Evolutionary conservation across 2,113 vertebrate genomes (phyloP), one percentile per base, ranked within the genome.

Genomic region (Neolamprologus hecqui): DNA sequence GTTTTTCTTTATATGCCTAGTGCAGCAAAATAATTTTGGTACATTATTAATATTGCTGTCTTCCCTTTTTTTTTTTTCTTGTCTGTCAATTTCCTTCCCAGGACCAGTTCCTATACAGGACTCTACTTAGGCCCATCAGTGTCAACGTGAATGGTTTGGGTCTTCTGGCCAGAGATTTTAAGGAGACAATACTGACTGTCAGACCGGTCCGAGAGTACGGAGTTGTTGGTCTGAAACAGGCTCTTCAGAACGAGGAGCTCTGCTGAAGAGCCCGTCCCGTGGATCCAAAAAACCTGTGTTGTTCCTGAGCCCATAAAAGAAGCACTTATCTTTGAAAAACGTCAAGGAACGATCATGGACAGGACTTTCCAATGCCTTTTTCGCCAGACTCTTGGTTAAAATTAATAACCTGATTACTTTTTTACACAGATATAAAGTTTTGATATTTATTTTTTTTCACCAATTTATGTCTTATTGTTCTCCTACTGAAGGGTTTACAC

Each of bases 301-400:
- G 65, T 55, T 79, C 68, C 63, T 9, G 42, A 81, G 51, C 58
- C 77, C 81, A 85, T 13, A 35, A 51, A 84, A 90, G 96, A 96
- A 97, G 96, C 96, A 93, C 96, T 97, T 96, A 90, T 92, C 94
- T 98, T 98, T 98, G 97, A 98, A 97, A 97, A 97, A 97, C 94
- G 96, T 97, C 96, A 97, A 86, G 97, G 96, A 90, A 98, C 97
- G 97, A 92, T 97, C 85, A 85, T 83, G 96, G 97, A 96, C 95
- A 96, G 97, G 97, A 97, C 98, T 98, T 97, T 98, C 97, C 96
- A 97, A 98, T 97, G 98, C 98, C 98, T 99, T 99, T 99, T 99
- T 98, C 97, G 98, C 97, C 98, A 99, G 98, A 99, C 97, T 98
- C 97, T 98, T 99, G 98, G 97, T 99, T 98, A 98, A 98, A 97